Evolutionary conservation across 2,797 vertebrate genomes (phyloP).

Genomic region (Discoglossus pictus): DNA sequence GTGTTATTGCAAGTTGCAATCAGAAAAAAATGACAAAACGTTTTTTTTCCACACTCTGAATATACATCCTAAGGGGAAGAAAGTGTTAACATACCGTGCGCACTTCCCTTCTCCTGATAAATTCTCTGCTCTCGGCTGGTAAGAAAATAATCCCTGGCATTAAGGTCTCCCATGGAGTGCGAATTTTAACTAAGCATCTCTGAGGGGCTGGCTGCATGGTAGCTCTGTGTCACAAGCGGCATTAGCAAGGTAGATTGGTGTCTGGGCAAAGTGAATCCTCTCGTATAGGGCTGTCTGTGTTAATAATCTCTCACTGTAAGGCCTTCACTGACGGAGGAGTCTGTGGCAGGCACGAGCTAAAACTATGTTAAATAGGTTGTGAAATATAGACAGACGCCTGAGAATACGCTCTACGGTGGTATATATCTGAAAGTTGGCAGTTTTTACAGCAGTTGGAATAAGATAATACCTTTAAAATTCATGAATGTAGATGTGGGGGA

Average conservation of each 20-base stretch:
- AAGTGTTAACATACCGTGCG: neutral
- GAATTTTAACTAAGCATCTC: conserved; percentile 28
- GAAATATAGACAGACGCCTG: conserved; percentile 15
- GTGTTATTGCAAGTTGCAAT: too few relatives aligned
- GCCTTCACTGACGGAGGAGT: too few relatives aligned
- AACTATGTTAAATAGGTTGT: conserved; percentile 7
- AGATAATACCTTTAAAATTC: conserved; percentile 16
- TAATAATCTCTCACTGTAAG: too few relatives aligned
- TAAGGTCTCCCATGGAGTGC: conserved; percentile 4
- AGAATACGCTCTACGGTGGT: neutral
- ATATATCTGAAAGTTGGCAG: conserved; percentile 9
- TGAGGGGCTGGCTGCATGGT: conserved; percentile 1
- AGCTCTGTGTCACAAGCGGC: conserved; percentile 13
- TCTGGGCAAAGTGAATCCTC: neutral
- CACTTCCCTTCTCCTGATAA: neutral
- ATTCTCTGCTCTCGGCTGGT: neutral
- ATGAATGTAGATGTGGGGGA: conserved; percentile 21
- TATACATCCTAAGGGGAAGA: neutral
- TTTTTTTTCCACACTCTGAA: neutral
- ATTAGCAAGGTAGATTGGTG: too few relatives aligned
- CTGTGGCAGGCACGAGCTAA: conserved; percentile 6
- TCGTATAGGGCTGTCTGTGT: too few relatives aligned
- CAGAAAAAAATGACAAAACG: too few relatives aligned
- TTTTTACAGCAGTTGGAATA: conserved; percentile 16
- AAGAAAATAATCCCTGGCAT: conserved; percentile 18